phyloP scores from a whole-genome alignment of 2,113 vertebrate species.

The Urocolius indicus region DNA sequence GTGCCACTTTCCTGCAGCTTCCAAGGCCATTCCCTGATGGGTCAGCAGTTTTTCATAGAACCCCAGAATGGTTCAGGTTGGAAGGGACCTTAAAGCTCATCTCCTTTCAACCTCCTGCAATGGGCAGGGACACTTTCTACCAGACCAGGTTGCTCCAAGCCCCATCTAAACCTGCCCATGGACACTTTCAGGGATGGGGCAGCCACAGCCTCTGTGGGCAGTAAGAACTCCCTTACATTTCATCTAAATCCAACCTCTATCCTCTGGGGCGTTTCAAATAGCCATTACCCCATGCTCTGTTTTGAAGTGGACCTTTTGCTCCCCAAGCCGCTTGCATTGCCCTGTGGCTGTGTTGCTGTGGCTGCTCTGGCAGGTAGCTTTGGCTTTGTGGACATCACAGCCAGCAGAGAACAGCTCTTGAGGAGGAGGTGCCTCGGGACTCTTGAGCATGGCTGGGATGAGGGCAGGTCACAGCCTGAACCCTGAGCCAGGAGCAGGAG shows the following conservation, averaged over 20 bases:
- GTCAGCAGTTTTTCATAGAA: neutral
- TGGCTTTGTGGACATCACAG: neutral
- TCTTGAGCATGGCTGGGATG: neutral
- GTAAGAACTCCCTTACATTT: too few relatives aligned
- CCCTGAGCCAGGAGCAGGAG: neutral
- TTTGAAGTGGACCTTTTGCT: neutral
- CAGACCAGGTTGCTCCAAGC: too few relatives aligned
- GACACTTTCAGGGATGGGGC: too few relatives aligned
- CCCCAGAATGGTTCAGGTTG: too few relatives aligned
- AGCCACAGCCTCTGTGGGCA: too few relatives aligned
- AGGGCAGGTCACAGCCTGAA: neutral
- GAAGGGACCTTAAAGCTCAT: too few relatives aligned
- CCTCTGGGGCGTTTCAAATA: too few relatives aligned
- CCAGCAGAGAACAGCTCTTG: neutral
- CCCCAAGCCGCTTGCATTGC: neutral
- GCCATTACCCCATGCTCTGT: too few relatives aligned
- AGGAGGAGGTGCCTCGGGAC: neutral
- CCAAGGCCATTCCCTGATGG: rapidly evolving
- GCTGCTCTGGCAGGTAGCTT: neutral
- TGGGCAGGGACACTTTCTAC: too few relatives aligned
- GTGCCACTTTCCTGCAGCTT: neutral
- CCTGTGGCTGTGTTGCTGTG: rapidly evolving
- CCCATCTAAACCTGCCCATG: too few relatives aligned
- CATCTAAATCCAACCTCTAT: too few relatives aligned
- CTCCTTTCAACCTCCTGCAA: too few relatives aligned